A percentile compares a stretch with the other conserved stretches of the same genome.
These are phyloP conservation scores for Amiota communis DNA, from an alignment of 2,888 invertebrate species.

Conservation along the genomic window DNA sequence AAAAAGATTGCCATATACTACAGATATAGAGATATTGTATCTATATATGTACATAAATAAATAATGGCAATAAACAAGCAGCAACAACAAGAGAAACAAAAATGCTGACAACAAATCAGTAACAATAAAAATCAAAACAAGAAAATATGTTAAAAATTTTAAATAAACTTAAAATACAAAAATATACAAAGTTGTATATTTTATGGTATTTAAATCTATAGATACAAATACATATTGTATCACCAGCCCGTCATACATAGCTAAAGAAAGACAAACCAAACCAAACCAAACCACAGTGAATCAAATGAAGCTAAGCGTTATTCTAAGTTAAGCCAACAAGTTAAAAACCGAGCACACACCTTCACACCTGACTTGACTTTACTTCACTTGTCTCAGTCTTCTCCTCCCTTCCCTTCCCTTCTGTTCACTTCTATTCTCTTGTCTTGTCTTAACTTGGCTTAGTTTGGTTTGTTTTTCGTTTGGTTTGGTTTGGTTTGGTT, in stretches of 20 bases:
- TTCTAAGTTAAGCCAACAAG: not conserved
- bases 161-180: not conserved
- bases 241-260: not conserved
- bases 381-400: too few relatives aligned
- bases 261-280: not conserved
- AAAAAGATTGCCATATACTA: not conserved
- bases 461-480: too few relatives aligned
- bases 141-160: not conserved
- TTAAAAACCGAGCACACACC: constrained; percentile 22
- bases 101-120: not conserved
- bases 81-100: constrained; percentile 4
- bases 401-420: too few relatives aligned
- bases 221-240: not conserved
- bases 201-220: constrained; percentile 10
- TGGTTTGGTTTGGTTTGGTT: too few relatives aligned
- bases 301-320: constrained; percentile 1
- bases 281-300: not conserved
- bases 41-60: not conserved
- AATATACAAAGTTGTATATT: not conserved
- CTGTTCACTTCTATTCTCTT: too few relatives aligned
- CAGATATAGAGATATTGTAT: not conserved
- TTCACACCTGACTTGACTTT: constrained; percentile 26
- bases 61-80: not conserved
- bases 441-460: too few relatives aligned
- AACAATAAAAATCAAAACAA: constrained; percentile 1